Evolutionary conservation across 2,113 vertebrate genomes (phyloP).

Genomic region (Perccottus glenii): DNA sequence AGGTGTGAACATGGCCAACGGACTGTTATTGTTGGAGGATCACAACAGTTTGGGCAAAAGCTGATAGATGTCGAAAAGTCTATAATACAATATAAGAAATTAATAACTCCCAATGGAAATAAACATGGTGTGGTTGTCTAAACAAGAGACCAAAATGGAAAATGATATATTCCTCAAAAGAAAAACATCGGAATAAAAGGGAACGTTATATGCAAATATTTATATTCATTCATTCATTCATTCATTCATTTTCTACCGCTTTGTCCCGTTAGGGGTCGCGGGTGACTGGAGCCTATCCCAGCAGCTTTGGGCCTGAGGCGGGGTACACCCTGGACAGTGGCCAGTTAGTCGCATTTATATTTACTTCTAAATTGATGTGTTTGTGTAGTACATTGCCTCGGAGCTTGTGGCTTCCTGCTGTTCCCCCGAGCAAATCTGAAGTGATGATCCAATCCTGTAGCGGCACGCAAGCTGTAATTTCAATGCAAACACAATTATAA

Average conservation of each 20-base stretch:
- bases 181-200: conserved; percentile 45
- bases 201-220: conserved; percentile 56
- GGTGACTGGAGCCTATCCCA: too few species aligned
- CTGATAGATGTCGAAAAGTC: not conserved
- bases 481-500: conserved; percentile 70
- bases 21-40: too few species aligned
- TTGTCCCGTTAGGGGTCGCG: too few species aligned
- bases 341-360: too few species aligned
- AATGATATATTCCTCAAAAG: conserved; percentile 42
- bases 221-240: too few species aligned
- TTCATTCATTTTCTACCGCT: too few species aligned
- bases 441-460: conserved; percentile 51
- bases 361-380: conserved; percentile 65
- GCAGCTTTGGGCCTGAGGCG: too few species aligned
- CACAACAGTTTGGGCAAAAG: too few species aligned
- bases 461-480: conserved; percentile 65
- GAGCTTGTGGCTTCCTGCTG: conserved; percentile 56
- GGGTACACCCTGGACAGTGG: too few species aligned
- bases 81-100: not conserved
- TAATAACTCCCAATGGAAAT: conserved; percentile 21
- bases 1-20: too few species aligned
- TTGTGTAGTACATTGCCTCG: conserved; percentile 60
- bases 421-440: conserved; percentile 39
- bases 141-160: conserved; percentile 54
- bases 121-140: conserved; percentile 14